Evolutionary conservation across 2,888 invertebrate species (phyloP).

Genomic region (Bruchidius siliquastri): DNA sequence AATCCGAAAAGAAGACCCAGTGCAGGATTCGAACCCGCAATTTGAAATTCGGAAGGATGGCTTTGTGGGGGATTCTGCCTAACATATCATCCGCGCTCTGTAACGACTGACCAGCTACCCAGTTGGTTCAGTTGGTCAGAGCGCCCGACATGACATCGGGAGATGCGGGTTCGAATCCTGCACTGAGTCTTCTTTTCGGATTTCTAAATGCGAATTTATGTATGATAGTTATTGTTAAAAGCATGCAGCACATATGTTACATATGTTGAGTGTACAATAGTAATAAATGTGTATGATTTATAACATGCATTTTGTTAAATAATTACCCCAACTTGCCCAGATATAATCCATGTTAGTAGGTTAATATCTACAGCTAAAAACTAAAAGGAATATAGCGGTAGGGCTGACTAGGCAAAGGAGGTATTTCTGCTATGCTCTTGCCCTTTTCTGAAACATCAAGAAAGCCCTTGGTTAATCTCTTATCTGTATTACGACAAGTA

Average conservation of each 20-base stretch:
- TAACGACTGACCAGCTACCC: too few relatives aligned
- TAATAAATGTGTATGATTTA: background rate
- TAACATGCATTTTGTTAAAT: background rate
- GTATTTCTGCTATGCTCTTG: slow-evolving; percentile 33
- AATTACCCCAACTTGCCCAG: background rate
- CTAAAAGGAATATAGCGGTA: background rate
- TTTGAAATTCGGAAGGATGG: too few relatives aligned
- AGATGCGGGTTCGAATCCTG: too few relatives aligned
- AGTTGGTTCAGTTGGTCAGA: too few relatives aligned
- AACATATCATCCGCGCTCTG: too few relatives aligned
- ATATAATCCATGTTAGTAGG: background rate
- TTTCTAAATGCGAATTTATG: too few relatives aligned
- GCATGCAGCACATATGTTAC: background rate
- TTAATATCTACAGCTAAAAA: background rate
- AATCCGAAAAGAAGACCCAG: too few relatives aligned
- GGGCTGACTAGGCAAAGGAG: slow-evolving; percentile 16
- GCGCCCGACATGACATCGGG: too few relatives aligned
- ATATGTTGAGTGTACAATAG: background rate
- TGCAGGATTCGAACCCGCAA: too few relatives aligned
- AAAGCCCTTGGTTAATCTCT: slow-evolving; percentile 9
- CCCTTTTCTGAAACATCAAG: slow-evolving; percentile 39
- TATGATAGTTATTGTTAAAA: background rate
- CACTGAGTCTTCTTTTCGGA: too few relatives aligned
- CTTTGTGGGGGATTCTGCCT: too few relatives aligned
- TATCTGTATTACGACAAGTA: background rate